Base-by-base conservation (phyloP, 2,113 vertebrate species). In the Oreocharis arfaki region DNA sequence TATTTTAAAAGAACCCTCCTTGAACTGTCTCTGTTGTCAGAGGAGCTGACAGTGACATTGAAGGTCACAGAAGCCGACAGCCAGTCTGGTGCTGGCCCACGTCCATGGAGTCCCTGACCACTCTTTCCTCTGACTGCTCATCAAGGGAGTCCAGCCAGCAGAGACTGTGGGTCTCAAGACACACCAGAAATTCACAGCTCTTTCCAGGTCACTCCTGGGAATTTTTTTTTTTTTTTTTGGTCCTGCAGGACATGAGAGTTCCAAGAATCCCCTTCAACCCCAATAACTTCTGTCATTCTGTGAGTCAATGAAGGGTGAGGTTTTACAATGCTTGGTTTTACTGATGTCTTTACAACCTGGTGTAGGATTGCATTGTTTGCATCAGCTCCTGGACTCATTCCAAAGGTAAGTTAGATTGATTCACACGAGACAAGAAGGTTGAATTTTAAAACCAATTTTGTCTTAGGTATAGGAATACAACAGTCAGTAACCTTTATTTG, bases 51-150 rank as follows among this genome's bases (percentile, higher is more conserved):
- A 46, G 28, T 26, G 30, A 1, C 7, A 1, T 3, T 33, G 41
- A 53, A 59, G 39, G 19, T 46, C 42, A 47, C 1, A 4, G 12
- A 18, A 57, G 28, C 4, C 61, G 65, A 4, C 27, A 70, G 5
- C 9, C 3, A 7, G 42, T 32, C 30, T 44, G 32, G 6, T 15
- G 19, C 8, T 7, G 1, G 7, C 27, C 30, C 30, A 21, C 42
- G 12, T 30, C 27, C 42, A 5, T 30, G 24, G 24, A n/a, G 3
- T 20, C 33, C 22, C 16, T 84, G 46, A 20, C 9, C 16, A 6
- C 6, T 61, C 33, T 35, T 60, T 61, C 33, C 77, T 17, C 10
- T 8, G 1, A 4, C 0, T n/a, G 1, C 2, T 52, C 13, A 20
- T 14, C 10, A 37, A 35, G 16, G 47, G 1, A 82, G 0, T 16